Evolutionary conservation across 2,888 invertebrate species (phyloP).

Genomic region (Xylota segnis): DNA sequence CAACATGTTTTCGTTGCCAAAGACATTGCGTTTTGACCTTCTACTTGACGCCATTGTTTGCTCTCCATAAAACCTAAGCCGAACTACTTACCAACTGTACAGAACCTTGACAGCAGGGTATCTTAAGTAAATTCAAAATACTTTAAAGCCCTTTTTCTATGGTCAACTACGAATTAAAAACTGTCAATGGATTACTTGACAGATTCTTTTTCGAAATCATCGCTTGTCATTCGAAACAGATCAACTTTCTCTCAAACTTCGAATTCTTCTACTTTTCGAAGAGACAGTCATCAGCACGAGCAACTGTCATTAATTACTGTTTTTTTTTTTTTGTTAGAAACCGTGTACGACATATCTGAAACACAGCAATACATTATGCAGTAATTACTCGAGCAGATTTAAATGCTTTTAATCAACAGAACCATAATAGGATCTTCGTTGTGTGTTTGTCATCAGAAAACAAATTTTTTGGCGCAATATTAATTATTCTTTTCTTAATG

Average conservation of each 20-base stretch:
- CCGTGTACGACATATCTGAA: neutral
- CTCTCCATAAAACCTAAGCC: neutral
- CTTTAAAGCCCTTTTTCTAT: no score
- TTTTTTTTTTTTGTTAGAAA: neutral
- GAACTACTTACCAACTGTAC: neutral
- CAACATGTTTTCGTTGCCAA: neutral
- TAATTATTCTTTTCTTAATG: conserved; percentile 23
- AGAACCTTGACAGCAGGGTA: no score
- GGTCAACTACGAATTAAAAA: no score
- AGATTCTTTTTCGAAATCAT: no score
- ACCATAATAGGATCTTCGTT: neutral
- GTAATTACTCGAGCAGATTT: neutral
- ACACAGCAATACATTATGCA: neutral
- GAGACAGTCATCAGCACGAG: neutral
- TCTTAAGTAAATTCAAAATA: no score
- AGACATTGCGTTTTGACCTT: no score
- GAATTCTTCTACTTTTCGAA: neutral
- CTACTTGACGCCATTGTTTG: neutral
- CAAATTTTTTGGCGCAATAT: conserved; percentile 26
- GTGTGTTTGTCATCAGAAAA: conserved; percentile 3
- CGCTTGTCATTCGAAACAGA: no score
- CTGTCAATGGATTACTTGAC: no score
- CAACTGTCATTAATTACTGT: neutral
- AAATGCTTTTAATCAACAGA: conserved; percentile 1
- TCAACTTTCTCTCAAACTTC: neutral